Evolutionary conservation across 2,113 vertebrate genomes (phyloP).

Genomic region (Anoura caudifer): DNA sequence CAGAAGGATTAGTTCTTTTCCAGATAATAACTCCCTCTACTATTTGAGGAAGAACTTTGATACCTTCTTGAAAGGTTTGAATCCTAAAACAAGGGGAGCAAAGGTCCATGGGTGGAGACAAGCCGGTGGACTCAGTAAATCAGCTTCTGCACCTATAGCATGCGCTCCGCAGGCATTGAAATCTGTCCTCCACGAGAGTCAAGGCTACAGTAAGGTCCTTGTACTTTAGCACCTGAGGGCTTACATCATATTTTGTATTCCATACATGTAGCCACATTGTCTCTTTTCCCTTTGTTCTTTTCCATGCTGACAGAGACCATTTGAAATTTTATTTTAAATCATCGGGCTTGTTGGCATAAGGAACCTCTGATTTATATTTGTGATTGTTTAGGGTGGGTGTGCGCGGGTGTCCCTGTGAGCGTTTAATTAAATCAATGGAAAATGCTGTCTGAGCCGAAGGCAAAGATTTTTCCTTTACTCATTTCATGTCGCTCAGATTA

Average conservation of each 20-base stretch:
- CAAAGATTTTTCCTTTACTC: slow-evolving; percentile 38
- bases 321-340: slow-evolving; percentile 50
- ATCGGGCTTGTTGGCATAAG: not conserved
- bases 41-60: not conserved
- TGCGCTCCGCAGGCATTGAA: not conserved
- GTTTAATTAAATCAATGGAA: slow-evolving; percentile 63
- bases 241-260: slow-evolving; percentile 30
- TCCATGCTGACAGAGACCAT: slow-evolving; percentile 32
- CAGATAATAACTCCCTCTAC: not conserved
- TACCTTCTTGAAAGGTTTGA: slow-evolving; percentile 8
- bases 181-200: not conserved
- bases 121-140: not conserved
- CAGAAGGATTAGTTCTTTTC: not conserved
- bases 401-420: not conserved
- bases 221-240: not conserved
- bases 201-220: slow-evolving; percentile 20
- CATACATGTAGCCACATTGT: not conserved
- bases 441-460: slow-evolving; percentile 13
- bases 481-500: slow-evolving; percentile 35
- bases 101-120: not conserved
- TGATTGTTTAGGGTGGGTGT: not conserved
- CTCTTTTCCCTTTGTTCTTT: slow-evolving; percentile 41
- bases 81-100: not conserved
- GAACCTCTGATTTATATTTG: slow-evolving; percentile 10
- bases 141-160: not conserved